phyloP scores from a whole-genome alignment of 2,888 invertebrate species.

The Standfussiana lucernea region DNA sequence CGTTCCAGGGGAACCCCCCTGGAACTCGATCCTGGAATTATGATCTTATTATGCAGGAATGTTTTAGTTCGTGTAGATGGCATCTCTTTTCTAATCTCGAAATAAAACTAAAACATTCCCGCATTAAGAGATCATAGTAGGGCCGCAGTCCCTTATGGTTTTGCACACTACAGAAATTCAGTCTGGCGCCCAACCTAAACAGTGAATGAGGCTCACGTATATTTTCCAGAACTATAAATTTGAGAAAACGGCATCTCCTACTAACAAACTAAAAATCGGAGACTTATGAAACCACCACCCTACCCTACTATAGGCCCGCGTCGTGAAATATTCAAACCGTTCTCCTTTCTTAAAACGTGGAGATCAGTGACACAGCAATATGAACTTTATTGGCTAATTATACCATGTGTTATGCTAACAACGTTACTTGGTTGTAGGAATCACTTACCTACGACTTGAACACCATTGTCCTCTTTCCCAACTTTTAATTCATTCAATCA shows the following conservation, averaged over 20 bases:
- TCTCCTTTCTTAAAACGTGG: neutral
- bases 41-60: too few relatives aligned
- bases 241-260: neutral
- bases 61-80: too few relatives aligned
- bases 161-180: neutral
- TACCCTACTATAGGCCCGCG: neutral
- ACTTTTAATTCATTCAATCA: constrained; percentile 6
- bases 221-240: neutral
- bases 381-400: neutral
- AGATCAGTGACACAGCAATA: neutral
- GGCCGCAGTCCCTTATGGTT: neutral
- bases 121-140: too few relatives aligned
- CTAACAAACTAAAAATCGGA: neutral
- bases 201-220: neutral
- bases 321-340: neutral
- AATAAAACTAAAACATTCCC: too few relatives aligned
- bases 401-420: neutral
- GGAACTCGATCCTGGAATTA: too few relatives aligned
- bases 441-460: neutral
- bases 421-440: neutral
- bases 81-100: too few relatives aligned
- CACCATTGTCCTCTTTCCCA: neutral
- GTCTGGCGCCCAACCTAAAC: neutral
- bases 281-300: neutral
- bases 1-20: too few relatives aligned